Percentiles rank a stretch among this genome's conserved stretches.
Conservation (phyloP, 2,888 invertebrate species). For the Aleiodes testaceus region DNA sequence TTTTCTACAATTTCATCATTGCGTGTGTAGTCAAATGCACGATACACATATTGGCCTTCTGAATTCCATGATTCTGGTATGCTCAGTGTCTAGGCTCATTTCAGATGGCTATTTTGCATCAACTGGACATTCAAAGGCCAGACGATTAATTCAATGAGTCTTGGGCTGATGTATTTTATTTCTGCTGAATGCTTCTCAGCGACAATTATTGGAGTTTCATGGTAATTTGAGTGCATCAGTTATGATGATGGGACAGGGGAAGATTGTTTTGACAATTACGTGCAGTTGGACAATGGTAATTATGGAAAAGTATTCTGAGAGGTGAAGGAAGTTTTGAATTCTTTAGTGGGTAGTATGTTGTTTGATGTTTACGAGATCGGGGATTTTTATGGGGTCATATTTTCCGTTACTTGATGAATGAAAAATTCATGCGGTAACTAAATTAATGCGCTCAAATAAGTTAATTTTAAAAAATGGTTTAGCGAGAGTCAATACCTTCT, state of each 20-base stretch:
- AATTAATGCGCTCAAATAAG: too few species aligned
- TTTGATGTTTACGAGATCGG: too few species aligned
- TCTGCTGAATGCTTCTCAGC: background rate
- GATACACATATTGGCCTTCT: conserved; percentile 22
- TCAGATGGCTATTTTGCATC: background rate
- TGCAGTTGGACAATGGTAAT: background rate
- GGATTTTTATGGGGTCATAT: too few species aligned
- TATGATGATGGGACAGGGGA: background rate
- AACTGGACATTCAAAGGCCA: too few species aligned
- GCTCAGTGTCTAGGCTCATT: conserved; percentile 11
- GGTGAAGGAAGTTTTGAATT: too few species aligned
- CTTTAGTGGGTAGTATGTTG: too few species aligned
- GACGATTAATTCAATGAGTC: conserved; percentile 1
- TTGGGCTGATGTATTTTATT: background rate
- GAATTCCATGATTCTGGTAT: conserved; percentile 30
- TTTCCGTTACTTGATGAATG: too few species aligned
- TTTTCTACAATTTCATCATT: conserved; percentile 19
- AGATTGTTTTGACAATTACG: too few species aligned
- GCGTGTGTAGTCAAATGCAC: conserved; percentile 15
- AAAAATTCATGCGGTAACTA: too few species aligned
- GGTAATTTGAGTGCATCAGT: background rate
- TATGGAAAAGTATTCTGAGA: background rate
- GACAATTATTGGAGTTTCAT: conserved; percentile 4
- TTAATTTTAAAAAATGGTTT: too few species aligned
- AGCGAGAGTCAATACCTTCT: background rate